These are phyloP conservation scores for Micropterix aruncella DNA, from an alignment of 2,888 invertebrate genomes.

Conservation along the genomic window DNA sequence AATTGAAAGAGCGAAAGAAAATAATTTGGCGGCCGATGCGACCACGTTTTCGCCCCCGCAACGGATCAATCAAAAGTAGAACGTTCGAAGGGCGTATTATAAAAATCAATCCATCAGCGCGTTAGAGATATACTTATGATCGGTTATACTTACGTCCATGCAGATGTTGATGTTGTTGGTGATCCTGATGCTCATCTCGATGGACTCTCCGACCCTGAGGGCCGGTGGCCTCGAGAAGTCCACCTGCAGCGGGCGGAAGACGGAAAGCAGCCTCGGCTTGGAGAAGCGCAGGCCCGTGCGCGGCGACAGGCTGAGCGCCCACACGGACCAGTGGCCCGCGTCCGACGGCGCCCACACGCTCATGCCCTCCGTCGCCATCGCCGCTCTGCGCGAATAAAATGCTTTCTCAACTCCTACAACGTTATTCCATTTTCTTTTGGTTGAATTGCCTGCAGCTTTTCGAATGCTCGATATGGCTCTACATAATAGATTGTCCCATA, in stretches of 20 bases:
- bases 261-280: slow-evolving; percentile 41
- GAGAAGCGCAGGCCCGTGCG: slow-evolving; percentile 37
- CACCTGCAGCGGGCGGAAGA: slow-evolving; percentile 46
- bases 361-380: slow-evolving; percentile 43
- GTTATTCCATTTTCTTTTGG: background rate
- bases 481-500: background rate
- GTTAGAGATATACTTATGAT: background rate
- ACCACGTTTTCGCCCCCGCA: too few species aligned
- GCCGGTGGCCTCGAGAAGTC: slow-evolving; percentile 45
- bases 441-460: too few species aligned
- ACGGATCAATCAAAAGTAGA: too few species aligned
- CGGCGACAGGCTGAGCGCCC: slow-evolving; percentile 43
- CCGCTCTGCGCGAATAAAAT: too few species aligned
- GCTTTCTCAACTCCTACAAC: too few species aligned
- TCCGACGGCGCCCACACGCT: slow-evolving; percentile 44
- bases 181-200: slow-evolving; percentile 54
- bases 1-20: too few species aligned
- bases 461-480: too few species aligned
- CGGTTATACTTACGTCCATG: slow-evolving; percentile 45
- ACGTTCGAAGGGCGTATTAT: background rate
- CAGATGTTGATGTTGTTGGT: slow-evolving; percentile 53
- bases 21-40: too few species aligned
- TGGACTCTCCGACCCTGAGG: slow-evolving; percentile 45
- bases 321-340: slow-evolving; percentile 50
- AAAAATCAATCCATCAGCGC: background rate